phyloP scores from a whole-genome alignment of 2,797 vertebrate genomes.

The Semotilus atromaculatus region DNA sequence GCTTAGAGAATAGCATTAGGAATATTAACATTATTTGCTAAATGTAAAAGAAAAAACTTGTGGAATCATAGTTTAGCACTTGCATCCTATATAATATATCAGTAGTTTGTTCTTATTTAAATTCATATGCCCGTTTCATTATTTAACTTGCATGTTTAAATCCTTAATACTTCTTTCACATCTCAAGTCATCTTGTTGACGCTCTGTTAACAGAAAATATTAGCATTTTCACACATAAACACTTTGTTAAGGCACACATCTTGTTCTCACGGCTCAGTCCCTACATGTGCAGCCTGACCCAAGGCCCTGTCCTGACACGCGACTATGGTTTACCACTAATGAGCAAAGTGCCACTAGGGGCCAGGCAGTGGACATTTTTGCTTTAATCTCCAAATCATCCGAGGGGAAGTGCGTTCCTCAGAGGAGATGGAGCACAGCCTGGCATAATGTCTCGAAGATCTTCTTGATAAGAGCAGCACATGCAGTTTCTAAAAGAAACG shows the following conservation, averaged over 20 bases:
- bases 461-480: neutral
- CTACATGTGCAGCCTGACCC: conserved; percentile 33
- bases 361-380: conserved; percentile 76
- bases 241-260: conserved; percentile 43
- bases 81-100: neutral
- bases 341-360: conserved; percentile 73
- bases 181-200: conserved; percentile 22
- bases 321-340: conserved; percentile 81
- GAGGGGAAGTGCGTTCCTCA: conserved; percentile 44
- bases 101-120: neutral
- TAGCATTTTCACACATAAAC: conserved; percentile 37
- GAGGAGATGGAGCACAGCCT: conserved; percentile 85
- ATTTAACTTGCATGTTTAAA: neutral
- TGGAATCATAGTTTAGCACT: neutral
- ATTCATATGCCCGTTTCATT: neutral
- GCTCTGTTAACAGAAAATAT: conserved; percentile 43
- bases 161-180: conserved; percentile 62
- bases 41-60: neutral
- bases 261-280: conserved; percentile 11
- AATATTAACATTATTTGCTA: neutral
- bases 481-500: neutral
- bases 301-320: conserved; percentile 64
- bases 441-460: conserved; percentile 74
- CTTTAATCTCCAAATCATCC: conserved; percentile 89
- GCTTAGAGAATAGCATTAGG: neutral